Conservation (phyloP, 2,797 vertebrate species). For the Erpetoichthys calabaricus region DNA sequence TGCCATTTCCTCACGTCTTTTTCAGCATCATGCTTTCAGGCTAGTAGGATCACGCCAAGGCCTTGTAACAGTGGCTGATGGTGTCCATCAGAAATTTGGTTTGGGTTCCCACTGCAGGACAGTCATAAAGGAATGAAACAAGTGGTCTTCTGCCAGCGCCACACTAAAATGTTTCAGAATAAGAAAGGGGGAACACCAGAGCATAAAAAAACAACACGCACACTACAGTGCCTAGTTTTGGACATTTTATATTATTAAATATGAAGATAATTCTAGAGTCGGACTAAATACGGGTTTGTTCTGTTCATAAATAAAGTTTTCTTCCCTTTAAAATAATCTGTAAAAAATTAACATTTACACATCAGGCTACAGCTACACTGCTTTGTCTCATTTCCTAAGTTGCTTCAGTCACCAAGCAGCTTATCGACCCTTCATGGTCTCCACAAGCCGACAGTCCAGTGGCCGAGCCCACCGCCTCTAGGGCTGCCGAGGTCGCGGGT, state of each 20-base stretch:
- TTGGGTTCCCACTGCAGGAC: no score
- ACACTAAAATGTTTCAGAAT: no score
- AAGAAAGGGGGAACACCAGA: constrained; percentile 8
- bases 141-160: no score
- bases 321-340: constrained; percentile 47
- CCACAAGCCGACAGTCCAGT: constrained; percentile 26
- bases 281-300: constrained; percentile 15
- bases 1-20: no score
- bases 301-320: constrained; percentile 29
- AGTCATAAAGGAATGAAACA: no score
- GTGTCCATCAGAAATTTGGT: no score
- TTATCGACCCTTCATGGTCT: constrained; percentile 21
- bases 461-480: constrained; percentile 1
- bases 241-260: not conserved
- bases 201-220: constrained; percentile 14
- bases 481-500: constrained; percentile 11
- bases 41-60: no score
- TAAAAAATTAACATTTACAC: constrained; percentile 38
- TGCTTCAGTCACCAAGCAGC: no score
- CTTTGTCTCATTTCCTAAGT: constrained; percentile 19
- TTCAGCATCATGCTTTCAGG: no score
- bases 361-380: constrained; percentile 43
- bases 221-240: constrained; percentile 3
- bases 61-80: no score
- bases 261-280: constrained; percentile 12